Base-by-base conservation (phyloP, 2,888 invertebrate genomes). In the Eupithecia subfuscata region DNA sequence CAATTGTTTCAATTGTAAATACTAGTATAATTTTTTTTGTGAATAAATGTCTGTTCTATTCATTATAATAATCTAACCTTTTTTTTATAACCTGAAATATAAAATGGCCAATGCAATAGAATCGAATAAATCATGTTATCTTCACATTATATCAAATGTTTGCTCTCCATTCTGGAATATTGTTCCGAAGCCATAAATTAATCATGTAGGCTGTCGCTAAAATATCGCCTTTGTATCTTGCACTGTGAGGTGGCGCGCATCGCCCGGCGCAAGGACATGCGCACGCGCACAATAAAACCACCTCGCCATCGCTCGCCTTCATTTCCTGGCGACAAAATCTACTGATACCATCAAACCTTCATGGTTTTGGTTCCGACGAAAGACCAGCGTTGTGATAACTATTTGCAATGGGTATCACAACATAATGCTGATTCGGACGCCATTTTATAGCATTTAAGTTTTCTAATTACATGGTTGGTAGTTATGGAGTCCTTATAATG, bases 141-240 rank as follows among this genome's bases (percentile, higher is more conserved):
- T 91, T 77, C 87, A 86, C 87, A 89, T 93, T 90, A 90, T 89
- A 92, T 93, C 92, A 88, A 86, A 91, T 90, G 90, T 91, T 85
- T 82, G 87, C 85, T 87, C 82, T 83, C 37, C 25, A 89, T 87
- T 86, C 88, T 88, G 84, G 88, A 90, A 91, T 91, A 91, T 90
- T 87, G 89, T 92, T 91, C 89, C 88, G 82, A 87, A 83, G 88
- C 92, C 87, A 94, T 94, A 94, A 94, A 94, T 94, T 93, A 94
- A 94, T 94, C 94, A 94, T 94, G 94, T 94, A 91, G 87, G 90
- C 93, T 92, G 93, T 94, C 94, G 93, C 93, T 93, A 91, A 94
- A 93, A 92, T 94, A 92, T 93, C 88, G 92, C 90, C 88, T 90
- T 93, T 88, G 88, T 87, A 85, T 86, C 86, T 88, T 87, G 89